Percentiles rank a stretch among this genome's conserved stretches.
phyloP scores from a whole-genome alignment of 2,888 invertebrate genomes.

The Blera fallax region DNA sequence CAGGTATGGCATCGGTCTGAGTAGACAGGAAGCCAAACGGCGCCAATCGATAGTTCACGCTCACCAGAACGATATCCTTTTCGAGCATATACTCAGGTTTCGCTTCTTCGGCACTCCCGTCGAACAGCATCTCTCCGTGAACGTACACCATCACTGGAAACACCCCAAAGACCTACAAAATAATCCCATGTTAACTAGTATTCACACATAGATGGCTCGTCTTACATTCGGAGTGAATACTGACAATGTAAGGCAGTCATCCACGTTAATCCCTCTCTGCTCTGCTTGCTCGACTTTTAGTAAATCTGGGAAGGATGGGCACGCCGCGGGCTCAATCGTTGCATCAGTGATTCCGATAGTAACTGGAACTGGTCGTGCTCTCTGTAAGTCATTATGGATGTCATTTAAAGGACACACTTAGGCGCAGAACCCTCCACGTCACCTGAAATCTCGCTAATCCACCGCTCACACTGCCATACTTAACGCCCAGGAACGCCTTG shows the following conservation, averaged over 20 bases:
- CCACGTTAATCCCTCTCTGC: conserved; percentile 76
- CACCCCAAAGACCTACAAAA: conserved; percentile 67
- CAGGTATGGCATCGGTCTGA: conserved; percentile 82
- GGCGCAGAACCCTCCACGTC: neutral
- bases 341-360: conserved; percentile 75
- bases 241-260: conserved; percentile 79
- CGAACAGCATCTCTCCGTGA: conserved; percentile 82
- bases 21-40: conserved; percentile 83
- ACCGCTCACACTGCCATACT: conserved; percentile 76
- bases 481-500: conserved; percentile 78
- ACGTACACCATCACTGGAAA: conserved; percentile 82
- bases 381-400: neutral
- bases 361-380: conserved; percentile 10
- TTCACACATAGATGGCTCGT: neutral
- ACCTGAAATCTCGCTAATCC: conserved; percentile 79
- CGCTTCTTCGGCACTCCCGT: conserved; percentile 80
- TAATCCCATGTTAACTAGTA: neutral
- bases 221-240: conserved; percentile 78
- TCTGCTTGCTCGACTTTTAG: conserved; percentile 75
- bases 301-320: conserved; percentile 79
- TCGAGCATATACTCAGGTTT: conserved; percentile 82
- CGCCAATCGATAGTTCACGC: conserved; percentile 83
- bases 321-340: conserved; percentile 75
- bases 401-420: neutral
- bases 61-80: conserved; percentile 82